These are phyloP conservation scores for Leucoraja ocellata DNA, from an alignment of 2,797 vertebrate species.

Conservation along the genomic window DNA sequence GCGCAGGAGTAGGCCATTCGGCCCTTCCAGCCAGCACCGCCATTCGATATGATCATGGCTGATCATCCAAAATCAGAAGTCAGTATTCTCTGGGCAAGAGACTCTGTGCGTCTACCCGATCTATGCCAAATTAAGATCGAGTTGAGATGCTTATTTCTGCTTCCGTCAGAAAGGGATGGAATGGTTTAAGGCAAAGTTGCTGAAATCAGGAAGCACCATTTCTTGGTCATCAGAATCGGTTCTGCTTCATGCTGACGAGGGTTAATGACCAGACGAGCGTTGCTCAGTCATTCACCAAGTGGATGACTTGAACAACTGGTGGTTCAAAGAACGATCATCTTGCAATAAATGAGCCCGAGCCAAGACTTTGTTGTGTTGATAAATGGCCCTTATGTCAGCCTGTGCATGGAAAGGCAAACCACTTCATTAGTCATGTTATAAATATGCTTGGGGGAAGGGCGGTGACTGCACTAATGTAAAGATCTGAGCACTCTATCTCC, in stretches of 20 bases:
- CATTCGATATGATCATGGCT: too few relatives aligned
- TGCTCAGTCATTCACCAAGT: not conserved
- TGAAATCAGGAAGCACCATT: too few relatives aligned
- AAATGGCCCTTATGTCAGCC: not conserved
- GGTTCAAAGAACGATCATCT: not conserved
- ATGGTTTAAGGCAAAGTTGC: not conserved
- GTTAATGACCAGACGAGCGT: not conserved
- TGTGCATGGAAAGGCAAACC: not conserved
- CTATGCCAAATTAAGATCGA: too few relatives aligned
- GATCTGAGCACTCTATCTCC: not conserved
- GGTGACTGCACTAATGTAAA: not conserved
- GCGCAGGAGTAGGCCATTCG: too few relatives aligned
- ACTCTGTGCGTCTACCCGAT: too few relatives aligned
- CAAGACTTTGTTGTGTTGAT: not conserved
- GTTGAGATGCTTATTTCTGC: too few relatives aligned
- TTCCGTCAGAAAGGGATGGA: not conserved
- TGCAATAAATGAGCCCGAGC: not conserved
- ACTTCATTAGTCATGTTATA: constrained; percentile 9
- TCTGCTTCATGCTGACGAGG: not conserved
- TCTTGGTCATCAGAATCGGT: not conserved
- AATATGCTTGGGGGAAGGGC: not conserved
- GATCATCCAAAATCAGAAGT: too few relatives aligned
- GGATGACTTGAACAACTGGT: not conserved
- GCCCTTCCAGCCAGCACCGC: too few relatives aligned
- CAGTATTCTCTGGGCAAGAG: too few relatives aligned